These are phyloP conservation scores for Heliconius melpomene DNA, from an alignment of 1,140 invertebrate species.

Conservation along the genomic window DNA sequence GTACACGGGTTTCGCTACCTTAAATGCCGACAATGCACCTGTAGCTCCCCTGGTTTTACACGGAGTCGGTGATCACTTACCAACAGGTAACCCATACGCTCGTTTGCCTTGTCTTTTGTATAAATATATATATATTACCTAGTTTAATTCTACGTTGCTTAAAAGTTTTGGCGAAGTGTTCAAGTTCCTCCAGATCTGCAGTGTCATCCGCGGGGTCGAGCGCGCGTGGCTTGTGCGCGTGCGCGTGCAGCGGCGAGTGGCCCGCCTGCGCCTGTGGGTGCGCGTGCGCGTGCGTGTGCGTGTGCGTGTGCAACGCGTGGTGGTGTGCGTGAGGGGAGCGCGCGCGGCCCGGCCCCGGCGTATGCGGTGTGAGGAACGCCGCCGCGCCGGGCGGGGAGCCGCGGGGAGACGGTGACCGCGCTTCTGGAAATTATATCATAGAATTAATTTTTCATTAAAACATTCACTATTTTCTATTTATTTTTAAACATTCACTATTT, in stretches of 20 bases:
- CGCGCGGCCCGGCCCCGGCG: constrained; percentile 58
- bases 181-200: constrained; percentile 96
- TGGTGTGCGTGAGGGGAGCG: constrained; percentile 68
- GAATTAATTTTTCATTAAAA: not conserved
- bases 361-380: constrained; percentile 63
- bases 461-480: too few relatives aligned
- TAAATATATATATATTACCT: constrained; percentile 35
- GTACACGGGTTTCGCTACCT: too few relatives aligned
- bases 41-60: too few relatives aligned
- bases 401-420: constrained; percentile 79
- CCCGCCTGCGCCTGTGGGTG: constrained; percentile 68
- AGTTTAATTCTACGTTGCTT: constrained; percentile 97
- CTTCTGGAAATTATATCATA: constrained; percentile 54
- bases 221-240: constrained; percentile 81
- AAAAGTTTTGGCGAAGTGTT: constrained; percentile 98
- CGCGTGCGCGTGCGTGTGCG: constrained; percentile 56
- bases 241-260: constrained; percentile 82
- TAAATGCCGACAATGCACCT: too few relatives aligned
- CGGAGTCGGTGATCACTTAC: too few relatives aligned
- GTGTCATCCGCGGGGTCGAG: constrained; percentile 94
- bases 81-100: too few relatives aligned
- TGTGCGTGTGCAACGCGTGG: constrained; percentile 57
- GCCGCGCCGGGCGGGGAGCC: constrained; percentile 81
- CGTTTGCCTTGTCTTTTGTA: too few relatives aligned
- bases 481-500: too few relatives aligned